phyloP scores from a whole-genome alignment of 2,888 invertebrate genomes.

The Dasysyrphus tricinctus region DNA sequence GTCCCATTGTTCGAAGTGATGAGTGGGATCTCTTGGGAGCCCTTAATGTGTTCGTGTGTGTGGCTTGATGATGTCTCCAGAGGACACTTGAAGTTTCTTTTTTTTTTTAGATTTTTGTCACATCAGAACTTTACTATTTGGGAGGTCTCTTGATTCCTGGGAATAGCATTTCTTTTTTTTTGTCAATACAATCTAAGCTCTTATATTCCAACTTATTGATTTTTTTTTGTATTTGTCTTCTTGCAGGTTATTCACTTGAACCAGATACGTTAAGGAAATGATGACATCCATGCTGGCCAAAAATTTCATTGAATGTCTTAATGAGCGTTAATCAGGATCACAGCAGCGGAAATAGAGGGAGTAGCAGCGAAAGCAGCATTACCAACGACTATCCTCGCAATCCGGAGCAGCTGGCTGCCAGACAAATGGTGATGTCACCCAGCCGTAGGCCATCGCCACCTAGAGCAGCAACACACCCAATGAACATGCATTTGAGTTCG shows the following conservation, averaged over 20 bases:
- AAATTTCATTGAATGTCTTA: constrained; percentile 69
- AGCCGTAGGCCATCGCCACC: constrained; percentile 88
- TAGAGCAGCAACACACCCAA: constrained; percentile 83
- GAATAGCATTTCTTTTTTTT: neutral
- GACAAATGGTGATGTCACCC: constrained; percentile 87
- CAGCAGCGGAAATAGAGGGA: constrained; percentile 76
- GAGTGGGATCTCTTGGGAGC: constrained; percentile 61
- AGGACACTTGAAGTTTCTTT: constrained; percentile 61
- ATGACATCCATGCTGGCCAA: constrained; percentile 62
- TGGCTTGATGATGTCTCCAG: constrained; percentile 66
- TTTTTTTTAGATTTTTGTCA: constrained; percentile 65
- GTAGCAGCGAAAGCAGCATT: constrained; percentile 75
- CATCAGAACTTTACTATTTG: constrained; percentile 51
- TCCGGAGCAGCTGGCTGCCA: constrained; percentile 65
- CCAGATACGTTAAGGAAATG: constrained; percentile 42
- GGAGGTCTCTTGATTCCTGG: constrained; percentile 53
- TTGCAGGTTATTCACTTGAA: constrained; percentile 67
- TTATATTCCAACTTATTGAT: constrained; percentile 6
- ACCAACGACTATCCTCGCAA: constrained; percentile 75
- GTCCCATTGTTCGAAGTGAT: constrained; percentile 70
- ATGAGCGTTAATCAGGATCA: constrained; percentile 76
- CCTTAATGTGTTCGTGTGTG: constrained; percentile 50
- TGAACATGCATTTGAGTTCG: constrained; percentile 83
- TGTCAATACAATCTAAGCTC: constrained; percentile 52
- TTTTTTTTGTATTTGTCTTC: constrained; percentile 36